Conservation (phyloP, 2,888 invertebrate species). For the Nomada ferruginata region DNA sequence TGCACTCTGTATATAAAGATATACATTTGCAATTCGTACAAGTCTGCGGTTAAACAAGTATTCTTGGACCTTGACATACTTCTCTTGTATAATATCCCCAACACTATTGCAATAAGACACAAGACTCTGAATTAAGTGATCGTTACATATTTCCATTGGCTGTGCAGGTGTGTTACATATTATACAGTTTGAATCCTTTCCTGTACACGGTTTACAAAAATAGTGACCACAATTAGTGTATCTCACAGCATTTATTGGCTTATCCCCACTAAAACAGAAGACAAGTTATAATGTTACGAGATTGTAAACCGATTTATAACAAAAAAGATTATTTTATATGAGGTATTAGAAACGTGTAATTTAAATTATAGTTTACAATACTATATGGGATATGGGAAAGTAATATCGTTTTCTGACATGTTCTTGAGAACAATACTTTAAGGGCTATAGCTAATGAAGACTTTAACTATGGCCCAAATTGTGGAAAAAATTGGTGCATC, state of each 20-base stretch:
- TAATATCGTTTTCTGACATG: no score
- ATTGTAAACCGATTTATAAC: no score
- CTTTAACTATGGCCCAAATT: no score
- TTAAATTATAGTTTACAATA: no score
- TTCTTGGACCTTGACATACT: conserved; percentile 46
- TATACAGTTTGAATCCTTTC: conserved; percentile 56
- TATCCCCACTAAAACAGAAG: conserved; percentile 43
- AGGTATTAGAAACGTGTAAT: no score
- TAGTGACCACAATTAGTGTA: conserved; percentile 73
- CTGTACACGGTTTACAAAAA: conserved; percentile 71
- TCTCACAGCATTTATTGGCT: conserved; percentile 63
- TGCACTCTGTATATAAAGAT: no score
- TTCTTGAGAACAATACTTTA: no score
- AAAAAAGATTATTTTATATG: no score
- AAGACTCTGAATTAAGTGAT: conserved; percentile 66
- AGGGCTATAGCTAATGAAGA: no score
- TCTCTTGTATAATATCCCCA: conserved; percentile 60
- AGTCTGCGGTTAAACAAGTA: neutral
- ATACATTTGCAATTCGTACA: neutral
- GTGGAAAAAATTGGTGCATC: no score
- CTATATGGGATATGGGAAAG: no score
- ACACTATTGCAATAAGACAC: conserved; percentile 66
- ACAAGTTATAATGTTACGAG: neutral
- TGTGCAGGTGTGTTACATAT: conserved; percentile 67
- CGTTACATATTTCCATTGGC: conserved; percentile 66